These are phyloP conservation scores for Phaonia tiefii DNA, from an alignment of 2,888 invertebrate species.

Conservation along the genomic window DNA sequence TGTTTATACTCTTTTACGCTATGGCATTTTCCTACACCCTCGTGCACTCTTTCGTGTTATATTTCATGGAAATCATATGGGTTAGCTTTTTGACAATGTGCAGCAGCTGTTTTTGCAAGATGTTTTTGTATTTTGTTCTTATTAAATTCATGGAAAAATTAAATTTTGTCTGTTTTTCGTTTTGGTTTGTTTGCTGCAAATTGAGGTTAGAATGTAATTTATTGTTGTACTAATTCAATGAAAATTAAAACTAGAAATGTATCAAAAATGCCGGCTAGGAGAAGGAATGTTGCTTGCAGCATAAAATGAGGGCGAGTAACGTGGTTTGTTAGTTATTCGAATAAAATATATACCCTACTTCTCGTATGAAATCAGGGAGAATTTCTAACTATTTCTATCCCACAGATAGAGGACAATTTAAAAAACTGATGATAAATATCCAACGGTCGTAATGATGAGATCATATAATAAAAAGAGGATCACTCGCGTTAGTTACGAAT, in stretches of 20 bases:
- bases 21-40: background rate
- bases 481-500: too few species aligned
- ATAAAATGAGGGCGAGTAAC: too few species aligned
- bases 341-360: too few species aligned
- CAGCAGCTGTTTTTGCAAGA: slow-evolving; percentile 41
- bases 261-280: background rate
- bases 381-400: too few species aligned
- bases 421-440: too few species aligned
- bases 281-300: background rate
- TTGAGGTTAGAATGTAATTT: slow-evolving; percentile 20
- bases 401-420: too few species aligned
- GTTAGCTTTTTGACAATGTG: slow-evolving; percentile 51
- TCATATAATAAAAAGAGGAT: too few species aligned
- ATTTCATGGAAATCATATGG: slow-evolving; percentile 35
- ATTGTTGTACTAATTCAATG: slow-evolving; percentile 5
- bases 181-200: background rate
- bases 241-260: background rate
- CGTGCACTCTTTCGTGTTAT: slow-evolving; percentile 23
- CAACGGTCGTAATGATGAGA: too few species aligned
- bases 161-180: background rate
- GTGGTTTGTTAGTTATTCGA: too few species aligned
- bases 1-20: slow-evolving; percentile 10
- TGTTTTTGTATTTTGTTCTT: slow-evolving; percentile 10
- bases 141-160: background rate
- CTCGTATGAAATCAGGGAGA: too few species aligned